Evolutionary conservation across 2,888 invertebrate species (phyloP), one percentile per base, ranked within the genome.

Genomic region (Arrhopalites spinosus): DNA sequence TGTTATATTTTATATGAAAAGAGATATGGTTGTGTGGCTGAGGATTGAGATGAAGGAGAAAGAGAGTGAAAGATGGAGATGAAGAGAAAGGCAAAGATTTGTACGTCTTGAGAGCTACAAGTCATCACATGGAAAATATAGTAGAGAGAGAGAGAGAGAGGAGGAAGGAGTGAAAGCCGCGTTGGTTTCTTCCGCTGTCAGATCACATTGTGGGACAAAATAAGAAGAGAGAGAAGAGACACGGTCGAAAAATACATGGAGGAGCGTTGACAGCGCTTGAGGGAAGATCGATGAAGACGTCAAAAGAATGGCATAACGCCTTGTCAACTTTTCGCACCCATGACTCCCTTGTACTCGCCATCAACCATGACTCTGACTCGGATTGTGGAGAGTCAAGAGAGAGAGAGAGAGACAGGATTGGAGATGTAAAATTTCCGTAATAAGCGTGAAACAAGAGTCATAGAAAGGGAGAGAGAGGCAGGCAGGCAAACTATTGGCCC

Each of bases 161-260:
- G 59, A 69, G 50, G 30, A 25, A 72, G 59, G 36, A 43, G 36
- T 61, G 72, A 72, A 72, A 72, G 59, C 68, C 76, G 76, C 75
- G 71, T 80, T 79, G 79, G 79, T 77, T 80, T 78, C 81, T 82
- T 82, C 82, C 82, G 80, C 82, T 82, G 82, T 82, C 82, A 81
- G 78, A 75, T 80, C 78, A 75, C 63, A 82, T 82, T 79, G 78
- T 73, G 69, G 73, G 71, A 59, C 67, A 78, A 75, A 61, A 75
- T 5, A 50, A 17, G 50, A 50, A 20, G 53, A 53, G 53, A 68
- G 56, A 67, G 20, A 23, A 13, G 25, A 13, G 29, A 15, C 8
- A 29, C 61, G 71, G 56, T 47, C 66, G 63, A 45, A 73, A 66
- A 64, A 64, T 50, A 56, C 29, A 66, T 30, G 59, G 53, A 69